A percentile compares a stretch with the other conserved stretches of the same genome.
phyloP scores from a whole-genome alignment of 2,797 vertebrate species.

The Pangasius mekongensis region DNA sequence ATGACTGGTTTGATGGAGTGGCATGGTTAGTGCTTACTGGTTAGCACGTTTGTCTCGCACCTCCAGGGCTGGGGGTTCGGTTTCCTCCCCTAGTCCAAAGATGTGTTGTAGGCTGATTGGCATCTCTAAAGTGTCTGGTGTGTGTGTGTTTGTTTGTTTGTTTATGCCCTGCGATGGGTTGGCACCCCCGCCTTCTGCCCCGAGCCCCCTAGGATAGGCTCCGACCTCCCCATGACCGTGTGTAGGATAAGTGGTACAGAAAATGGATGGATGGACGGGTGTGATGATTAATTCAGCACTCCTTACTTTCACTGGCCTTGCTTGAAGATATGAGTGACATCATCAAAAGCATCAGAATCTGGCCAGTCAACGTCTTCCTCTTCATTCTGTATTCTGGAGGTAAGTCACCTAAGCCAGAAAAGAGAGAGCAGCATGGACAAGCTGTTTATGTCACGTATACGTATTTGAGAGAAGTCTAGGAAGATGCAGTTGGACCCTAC shows the following conservation, averaged over 20 bases:
- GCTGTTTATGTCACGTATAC: not conserved
- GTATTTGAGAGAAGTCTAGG: not conserved
- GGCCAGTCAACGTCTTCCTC: not conserved
- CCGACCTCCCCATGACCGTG: too few relatives aligned
- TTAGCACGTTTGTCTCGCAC: too few relatives aligned
- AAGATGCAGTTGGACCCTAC: not conserved
- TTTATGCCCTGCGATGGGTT: too few relatives aligned
- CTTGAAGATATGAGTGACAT: not conserved
- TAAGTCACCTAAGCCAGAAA: not conserved
- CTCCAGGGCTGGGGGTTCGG: too few relatives aligned
- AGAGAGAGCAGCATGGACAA: not conserved
- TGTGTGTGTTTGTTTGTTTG: too few relatives aligned
- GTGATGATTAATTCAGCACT: not conserved
- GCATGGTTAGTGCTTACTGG: too few relatives aligned
- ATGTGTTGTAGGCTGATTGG: too few relatives aligned
- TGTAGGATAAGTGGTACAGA: too few relatives aligned
- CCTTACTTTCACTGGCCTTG: not conserved
- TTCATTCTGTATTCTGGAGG: conserved; percentile 7
- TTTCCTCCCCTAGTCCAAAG: too few relatives aligned
- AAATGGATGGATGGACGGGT: not conserved
- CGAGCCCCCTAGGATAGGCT: too few relatives aligned
- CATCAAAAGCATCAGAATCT: not conserved
- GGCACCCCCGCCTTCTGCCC: too few relatives aligned
- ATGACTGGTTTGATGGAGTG: not conserved
- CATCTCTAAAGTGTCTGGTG: too few relatives aligned